Evolutionary conservation across 2,888 invertebrate species (phyloP).

Genomic region (Morpho achilles): DNA sequence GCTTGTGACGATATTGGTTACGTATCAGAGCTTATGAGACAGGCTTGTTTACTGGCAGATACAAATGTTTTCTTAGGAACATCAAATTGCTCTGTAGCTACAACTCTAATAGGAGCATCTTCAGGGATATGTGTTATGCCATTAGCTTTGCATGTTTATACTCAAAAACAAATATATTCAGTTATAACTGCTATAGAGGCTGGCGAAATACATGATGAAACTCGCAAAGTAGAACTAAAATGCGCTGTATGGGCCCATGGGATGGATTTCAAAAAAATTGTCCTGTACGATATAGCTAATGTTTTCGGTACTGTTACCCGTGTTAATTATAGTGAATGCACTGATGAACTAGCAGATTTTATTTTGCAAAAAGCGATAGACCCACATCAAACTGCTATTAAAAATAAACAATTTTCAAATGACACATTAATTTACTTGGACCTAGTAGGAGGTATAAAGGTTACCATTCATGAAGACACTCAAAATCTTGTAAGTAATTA

Average conservation of each 20-base stretch:
- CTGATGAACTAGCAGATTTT: conserved; percentile 57
- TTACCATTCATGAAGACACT: conserved; percentile 42
- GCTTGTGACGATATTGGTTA: conserved; percentile 55
- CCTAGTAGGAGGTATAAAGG: conserved; percentile 50
- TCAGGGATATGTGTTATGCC: conserved; percentile 59
- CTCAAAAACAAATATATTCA: conserved; percentile 48
- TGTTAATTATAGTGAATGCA: conserved; percentile 55
- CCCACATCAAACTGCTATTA: conserved; percentile 33
- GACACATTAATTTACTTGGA: conserved; percentile 53
- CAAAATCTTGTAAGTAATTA: conserved; percentile 54
- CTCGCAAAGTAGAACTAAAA: conserved; percentile 41
- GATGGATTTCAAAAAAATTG: conserved; percentile 58
- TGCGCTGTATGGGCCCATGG: conserved; percentile 66
- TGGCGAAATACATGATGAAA: conserved; percentile 44
- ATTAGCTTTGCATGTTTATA: conserved; percentile 57
- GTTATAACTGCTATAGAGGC: conserved; percentile 55
- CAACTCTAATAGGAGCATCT: conserved; percentile 49
- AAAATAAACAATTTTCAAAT: conserved; percentile 46
- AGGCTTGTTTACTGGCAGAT: conserved; percentile 52
- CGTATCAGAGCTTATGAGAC: conserved; percentile 52
- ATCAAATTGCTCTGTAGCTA: conserved; percentile 40
- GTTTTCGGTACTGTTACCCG: conserved; percentile 60
- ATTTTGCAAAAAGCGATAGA: conserved; percentile 46
- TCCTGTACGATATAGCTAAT: conserved; percentile 51
- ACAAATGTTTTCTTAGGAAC: conserved; percentile 44